Conservation (phyloP, 2,113 vertebrate genomes). For the Brevimyrus niger region DNA sequence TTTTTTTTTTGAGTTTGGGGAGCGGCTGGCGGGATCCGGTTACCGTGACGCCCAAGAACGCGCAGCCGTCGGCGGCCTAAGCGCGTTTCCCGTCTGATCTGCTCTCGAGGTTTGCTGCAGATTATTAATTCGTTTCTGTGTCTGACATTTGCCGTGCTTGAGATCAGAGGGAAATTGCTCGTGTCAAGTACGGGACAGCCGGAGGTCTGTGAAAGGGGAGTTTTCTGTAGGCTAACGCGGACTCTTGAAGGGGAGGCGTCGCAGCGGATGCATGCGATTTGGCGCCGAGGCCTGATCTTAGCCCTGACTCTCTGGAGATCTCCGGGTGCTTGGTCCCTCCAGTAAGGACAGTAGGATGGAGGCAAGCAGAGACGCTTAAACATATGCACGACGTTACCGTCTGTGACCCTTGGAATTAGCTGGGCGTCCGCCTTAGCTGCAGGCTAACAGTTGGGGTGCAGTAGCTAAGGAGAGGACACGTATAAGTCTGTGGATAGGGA, state of each 20-base stretch:
- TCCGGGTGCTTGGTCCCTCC: background rate
- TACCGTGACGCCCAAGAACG: background rate
- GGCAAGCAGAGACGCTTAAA: background rate
- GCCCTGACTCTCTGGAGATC: background rate
- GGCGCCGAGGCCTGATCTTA: background rate
- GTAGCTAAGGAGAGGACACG: background rate
- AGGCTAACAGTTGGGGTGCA: background rate
- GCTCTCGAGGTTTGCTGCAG: background rate
- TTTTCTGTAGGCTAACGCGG: background rate
- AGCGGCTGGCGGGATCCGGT: background rate
- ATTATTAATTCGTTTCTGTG: background rate
- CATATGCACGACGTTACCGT: background rate
- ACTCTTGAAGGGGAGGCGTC: background rate
- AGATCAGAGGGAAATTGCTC: background rate
- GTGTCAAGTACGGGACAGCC: background rate
- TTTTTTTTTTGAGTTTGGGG: background rate
- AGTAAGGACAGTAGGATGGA: background rate
- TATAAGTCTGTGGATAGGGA: background rate
- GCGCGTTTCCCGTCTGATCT: background rate
- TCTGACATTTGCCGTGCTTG: background rate
- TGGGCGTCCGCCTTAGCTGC: background rate
- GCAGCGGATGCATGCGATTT: background rate
- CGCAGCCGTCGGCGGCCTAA: background rate
- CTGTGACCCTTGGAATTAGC: background rate
- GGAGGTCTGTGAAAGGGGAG: background rate